Evolutionary conservation across 2,113 vertebrate genomes (phyloP).

Genomic region (Paralichthys olivaceus): DNA sequence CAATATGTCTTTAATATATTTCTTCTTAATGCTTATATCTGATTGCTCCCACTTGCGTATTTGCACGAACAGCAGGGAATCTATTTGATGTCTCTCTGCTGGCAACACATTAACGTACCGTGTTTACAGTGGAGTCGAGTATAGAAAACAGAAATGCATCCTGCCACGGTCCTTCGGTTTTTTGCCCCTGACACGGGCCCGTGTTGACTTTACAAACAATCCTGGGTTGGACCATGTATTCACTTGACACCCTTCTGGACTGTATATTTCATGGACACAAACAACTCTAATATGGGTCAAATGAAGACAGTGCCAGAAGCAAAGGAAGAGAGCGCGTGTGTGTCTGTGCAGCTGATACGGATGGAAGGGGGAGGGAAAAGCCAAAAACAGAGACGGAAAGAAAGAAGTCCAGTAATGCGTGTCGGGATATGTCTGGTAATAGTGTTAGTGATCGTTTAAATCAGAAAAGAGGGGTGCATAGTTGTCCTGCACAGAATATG

Average conservation of each 20-base stretch:
- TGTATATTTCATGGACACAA: slow-evolving; percentile 29
- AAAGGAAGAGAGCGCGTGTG: neutral
- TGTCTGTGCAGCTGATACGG: slow-evolving; percentile 12
- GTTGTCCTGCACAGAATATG: slow-evolving; percentile 1
- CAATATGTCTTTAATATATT: neutral
- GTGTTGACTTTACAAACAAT: slow-evolving; percentile 51
- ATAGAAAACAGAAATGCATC: slow-evolving; percentile 18
- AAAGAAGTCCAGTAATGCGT: neutral
- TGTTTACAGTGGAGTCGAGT: slow-evolving; percentile 1
- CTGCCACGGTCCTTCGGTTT: neutral
- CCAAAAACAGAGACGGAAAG: neutral
- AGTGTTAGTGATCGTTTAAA: neutral
- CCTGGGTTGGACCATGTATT: slow-evolving; percentile 4
- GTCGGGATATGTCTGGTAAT: neutral
- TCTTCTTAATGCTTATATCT: slow-evolving; percentile 4
- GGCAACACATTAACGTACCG: neutral
- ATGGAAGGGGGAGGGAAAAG: neutral
- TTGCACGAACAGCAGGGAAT: slow-evolving; percentile 6
- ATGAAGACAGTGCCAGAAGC: slow-evolving; percentile 19
- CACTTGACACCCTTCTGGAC: slow-evolving; percentile 24
- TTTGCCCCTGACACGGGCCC: slow-evolving; percentile 19
- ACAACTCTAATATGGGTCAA: slow-evolving; percentile 31
- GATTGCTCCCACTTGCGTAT: slow-evolving; percentile 29
- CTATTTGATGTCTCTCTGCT: slow-evolving; percentile 18
- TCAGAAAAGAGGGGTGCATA: neutral